Base-by-base conservation (phyloP, 2,888 invertebrate species). In the Chaitophorus viminalis region DNA sequence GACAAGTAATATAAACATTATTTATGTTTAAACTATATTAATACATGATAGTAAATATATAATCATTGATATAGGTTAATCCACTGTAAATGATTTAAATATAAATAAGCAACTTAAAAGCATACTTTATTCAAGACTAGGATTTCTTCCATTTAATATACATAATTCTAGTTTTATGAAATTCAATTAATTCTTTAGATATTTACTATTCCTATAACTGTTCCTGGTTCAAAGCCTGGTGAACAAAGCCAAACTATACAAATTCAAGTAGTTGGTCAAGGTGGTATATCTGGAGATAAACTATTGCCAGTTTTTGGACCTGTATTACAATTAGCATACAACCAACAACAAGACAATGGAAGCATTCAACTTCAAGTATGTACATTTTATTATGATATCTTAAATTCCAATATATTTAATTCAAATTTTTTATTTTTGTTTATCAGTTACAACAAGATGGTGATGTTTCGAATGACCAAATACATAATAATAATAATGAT, bases 221-320 rank as follows among this genome's bases (percentile, higher is more conserved):
- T 96, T 92, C 95, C 95, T 0, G 95, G 95, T 2, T 95, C 90
- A 36, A 90, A 90, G 88, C 90, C 90, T 36, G 90, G 91, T 90
- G 96, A 96, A 90, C 95, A 95, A 0, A 95, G 95, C 90, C 92
- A 94, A 90, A 95, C 95, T 72, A 94, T 96, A 72, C 96, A 96
- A 91, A 96, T 96, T 89, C 95, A 96, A 91, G 95, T 95, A 89
- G 92, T 95, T 60, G 93, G 92, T 90, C 94, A 94, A 0, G 89
- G 89, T 54, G 89, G 89, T 21, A 89, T 88, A 85, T 88, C 89
- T 36, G 89, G 89, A 18, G 89, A 88, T 74, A 89, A 90, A 33
- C 88, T 89, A 36, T 88, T 90, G 33, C 91, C 95, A 90, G 94
- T 96, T 91, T 94, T 95, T 90, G 94, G 95, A 11, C 95, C 95